Base-by-base conservation (phyloP, 1,140 invertebrate genomes). In the Camponotus pennsylvanicus region DNA sequence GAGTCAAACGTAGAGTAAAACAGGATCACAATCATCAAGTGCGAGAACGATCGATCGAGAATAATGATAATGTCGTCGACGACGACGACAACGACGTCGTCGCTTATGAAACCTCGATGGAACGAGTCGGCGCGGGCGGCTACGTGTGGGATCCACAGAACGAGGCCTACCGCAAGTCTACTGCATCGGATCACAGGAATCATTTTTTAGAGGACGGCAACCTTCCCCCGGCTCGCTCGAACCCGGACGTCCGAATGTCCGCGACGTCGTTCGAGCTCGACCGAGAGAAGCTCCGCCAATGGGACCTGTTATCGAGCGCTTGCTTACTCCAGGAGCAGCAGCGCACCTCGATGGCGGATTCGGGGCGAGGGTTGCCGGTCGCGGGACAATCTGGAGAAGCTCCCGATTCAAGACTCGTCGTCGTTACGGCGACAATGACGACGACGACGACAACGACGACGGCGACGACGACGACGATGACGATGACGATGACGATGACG, bases 231-330 rank as follows among this genome's bases (percentile, higher is more conserved):
- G 70, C 80, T 71, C 79, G 87, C 75, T 80, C 84, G 83, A 90
- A 86, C 75, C 57, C 76, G 85, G 86, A 80, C 66, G 84, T 86
- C 87, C 69, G 86, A 77, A 76, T 89, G 76, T 86, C 87, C n/a
- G 86, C 89, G 18, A 89, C 89, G 45, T 95, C 95, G 71, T 96
- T 96, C 95, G 97, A 97, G 93, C 97, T 98, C 89, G 98, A 98
- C 95, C 96, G 97, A 90, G 98, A 98, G 95, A 98, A 97, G 88
- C 96, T 98, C 88, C 96, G 98, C 49, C 98, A 98, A 92, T 98
- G 98, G 98, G 98, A 98, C 95, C 96, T 98, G 85, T 96, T 98
- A 96, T 98, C 97, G 63, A 98, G 97, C 95, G 97, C 96, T 85
- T 96, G 96, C 92, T 95, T 95, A 71, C 94, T 95, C 90, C 94